These are phyloP conservation scores for Sus scrofa DNA, from an alignment of 2,113 vertebrate species.

Conservation along the genomic window DNA sequence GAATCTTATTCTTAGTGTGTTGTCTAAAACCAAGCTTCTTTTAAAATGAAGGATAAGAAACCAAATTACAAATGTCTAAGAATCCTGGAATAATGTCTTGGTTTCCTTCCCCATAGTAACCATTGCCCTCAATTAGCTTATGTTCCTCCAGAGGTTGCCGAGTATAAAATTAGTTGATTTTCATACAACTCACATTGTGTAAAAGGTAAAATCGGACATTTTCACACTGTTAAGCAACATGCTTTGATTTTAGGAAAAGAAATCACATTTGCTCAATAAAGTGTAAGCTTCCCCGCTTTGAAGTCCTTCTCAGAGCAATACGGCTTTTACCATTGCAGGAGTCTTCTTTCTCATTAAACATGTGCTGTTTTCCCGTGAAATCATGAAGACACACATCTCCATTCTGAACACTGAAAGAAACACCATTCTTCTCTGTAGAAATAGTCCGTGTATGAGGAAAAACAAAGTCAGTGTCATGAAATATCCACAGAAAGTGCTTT, in stretches of 20 bases:
- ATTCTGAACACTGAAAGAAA: constrained; percentile 88
- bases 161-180: constrained; percentile 83
- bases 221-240: constrained; percentile 78
- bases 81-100: constrained; percentile 64
- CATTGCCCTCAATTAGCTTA: constrained; percentile 72
- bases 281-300: constrained; percentile 87
- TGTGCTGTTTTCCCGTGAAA: constrained; percentile 86
- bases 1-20: constrained; percentile 69
- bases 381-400: constrained; percentile 89
- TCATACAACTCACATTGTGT: constrained; percentile 87
- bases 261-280: constrained; percentile 90
- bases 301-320: constrained; percentile 88
- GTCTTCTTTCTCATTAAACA: constrained; percentile 86
- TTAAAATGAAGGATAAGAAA: constrained; percentile 72
- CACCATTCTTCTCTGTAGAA: constrained; percentile 87
- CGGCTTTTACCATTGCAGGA: constrained; percentile 84
- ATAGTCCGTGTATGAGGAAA: constrained; percentile 86
- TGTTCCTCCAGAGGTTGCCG: constrained; percentile 82
- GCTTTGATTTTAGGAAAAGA: constrained; percentile 74
- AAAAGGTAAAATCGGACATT: constrained; percentile 84
- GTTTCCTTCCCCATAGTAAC: constrained; percentile 60
- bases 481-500: constrained; percentile 13
- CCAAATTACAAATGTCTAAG: constrained; percentile 70
- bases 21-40: constrained; percentile 73
- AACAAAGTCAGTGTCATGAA: constrained; percentile 37